These are phyloP conservation scores for Fratercula arctica DNA, from an alignment of 2,797 vertebrate species.

Conservation along the genomic window DNA sequence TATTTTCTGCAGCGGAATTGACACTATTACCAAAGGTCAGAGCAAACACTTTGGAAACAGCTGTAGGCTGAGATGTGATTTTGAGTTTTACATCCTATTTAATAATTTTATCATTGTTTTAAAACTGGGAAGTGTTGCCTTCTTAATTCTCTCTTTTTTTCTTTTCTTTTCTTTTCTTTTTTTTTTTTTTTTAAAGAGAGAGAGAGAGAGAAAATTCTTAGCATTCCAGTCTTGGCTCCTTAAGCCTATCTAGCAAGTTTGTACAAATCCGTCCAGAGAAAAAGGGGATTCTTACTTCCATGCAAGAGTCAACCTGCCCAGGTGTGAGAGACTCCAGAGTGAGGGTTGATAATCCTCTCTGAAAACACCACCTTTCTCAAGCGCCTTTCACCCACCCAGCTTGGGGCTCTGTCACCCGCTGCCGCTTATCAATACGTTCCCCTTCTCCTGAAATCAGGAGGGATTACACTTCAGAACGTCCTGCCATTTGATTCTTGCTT, in stretches of 20 bases:
- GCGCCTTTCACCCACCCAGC: neutral
- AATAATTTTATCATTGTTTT: constrained; percentile 58
- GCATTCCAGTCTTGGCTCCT: constrained; percentile 88
- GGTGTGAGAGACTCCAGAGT: constrained; percentile 51
- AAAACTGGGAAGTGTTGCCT: constrained; percentile 36
- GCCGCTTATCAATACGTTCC: neutral
- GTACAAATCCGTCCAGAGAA: constrained; percentile 87
- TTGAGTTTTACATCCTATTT: constrained; percentile 34
- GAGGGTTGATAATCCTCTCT: constrained; percentile 43
- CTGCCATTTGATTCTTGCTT: constrained; percentile 64
- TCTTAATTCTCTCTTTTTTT: neutral
- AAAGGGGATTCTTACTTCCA: constrained; percentile 82
- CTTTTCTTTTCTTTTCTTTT: neutral
- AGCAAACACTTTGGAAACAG: constrained; percentile 51
- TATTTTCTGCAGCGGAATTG: constrained; percentile 46
- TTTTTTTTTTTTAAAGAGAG: neutral
- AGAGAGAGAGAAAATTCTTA: constrained; percentile 79
- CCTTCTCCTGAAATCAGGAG: constrained; percentile 34
- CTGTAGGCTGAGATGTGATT: constrained; percentile 37
- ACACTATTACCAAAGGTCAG: constrained; percentile 54
- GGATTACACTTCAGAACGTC: constrained; percentile 35
- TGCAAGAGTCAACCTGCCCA: constrained; percentile 77
- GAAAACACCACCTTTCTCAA: neutral
- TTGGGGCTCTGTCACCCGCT: neutral
- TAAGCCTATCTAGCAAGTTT: constrained; percentile 90